Conservation (phyloP, 1,140 invertebrate species). For the Tenebrio molitor region DNA sequence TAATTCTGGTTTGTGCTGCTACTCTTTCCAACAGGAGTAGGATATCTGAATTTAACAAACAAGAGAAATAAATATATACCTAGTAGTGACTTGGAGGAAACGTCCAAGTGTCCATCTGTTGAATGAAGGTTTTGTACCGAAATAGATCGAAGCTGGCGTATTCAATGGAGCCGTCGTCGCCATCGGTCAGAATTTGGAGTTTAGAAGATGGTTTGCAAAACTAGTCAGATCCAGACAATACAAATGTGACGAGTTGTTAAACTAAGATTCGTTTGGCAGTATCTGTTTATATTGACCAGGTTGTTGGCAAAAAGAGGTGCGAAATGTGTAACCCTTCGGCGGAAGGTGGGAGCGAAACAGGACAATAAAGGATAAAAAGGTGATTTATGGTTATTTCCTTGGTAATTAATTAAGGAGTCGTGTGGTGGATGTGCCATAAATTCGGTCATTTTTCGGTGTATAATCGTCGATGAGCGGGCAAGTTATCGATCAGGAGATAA, state of each 20-base stretch:
- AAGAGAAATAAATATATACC: background rate
- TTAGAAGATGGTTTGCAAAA: no score
- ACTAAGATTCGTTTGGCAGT: no score
- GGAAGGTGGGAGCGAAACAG: background rate
- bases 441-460: background rate
- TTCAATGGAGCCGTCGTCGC: slow-evolving; percentile 1
- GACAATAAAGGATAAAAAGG: slow-evolving; percentile 19
- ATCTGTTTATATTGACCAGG: no score
- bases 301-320: no score
- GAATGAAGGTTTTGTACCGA: background rate
- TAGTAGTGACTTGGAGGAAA: background rate
- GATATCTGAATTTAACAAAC: background rate
- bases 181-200: slow-evolving; percentile 17
- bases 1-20: no score
- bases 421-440: slow-evolving; percentile 18
- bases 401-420: slow-evolving; percentile 27
- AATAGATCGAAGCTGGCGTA: background rate
- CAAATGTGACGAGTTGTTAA: no score
- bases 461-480: background rate
- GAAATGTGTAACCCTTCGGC: background rate
- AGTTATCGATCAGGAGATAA: slow-evolving; percentile 17
- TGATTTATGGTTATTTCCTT: slow-evolving; percentile 23
- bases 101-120: slow-evolving; percentile 24
- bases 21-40: background rate
- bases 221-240: background rate